Evolutionary conservation across 2,888 invertebrate genomes (phyloP), one percentile per base, ranked within the genome.

Genomic region (Rhopalosiphum nymphaeae): DNA sequence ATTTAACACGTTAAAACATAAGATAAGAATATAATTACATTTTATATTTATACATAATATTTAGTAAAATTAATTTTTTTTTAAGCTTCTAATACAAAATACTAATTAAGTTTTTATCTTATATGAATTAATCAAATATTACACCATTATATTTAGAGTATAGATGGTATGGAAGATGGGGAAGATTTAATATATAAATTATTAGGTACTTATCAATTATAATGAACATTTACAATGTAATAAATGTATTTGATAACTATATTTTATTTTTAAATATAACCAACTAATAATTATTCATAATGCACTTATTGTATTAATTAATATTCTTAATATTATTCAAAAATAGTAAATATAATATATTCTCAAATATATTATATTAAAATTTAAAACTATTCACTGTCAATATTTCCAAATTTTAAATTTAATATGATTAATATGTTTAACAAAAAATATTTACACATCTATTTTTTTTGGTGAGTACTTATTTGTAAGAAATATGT

Each of bases 1-100:
- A 91, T 84, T 91, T 53, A 56, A 56, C 53, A 36, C 2, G 78
- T 53, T 84, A 78, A 84, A 85, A 56, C 10, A 42, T 49, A 36
- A 10, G 90, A 91, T 91, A 91, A 91, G 91, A 49, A 78, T 36
- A 26, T 78, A 78, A 91, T 91, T 91, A 84, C 9, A 29, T n/a
- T 87, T 16, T n/a, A 49, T 44, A 46, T 29, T 87, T 87, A 49
- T 87, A 78, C 21, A 78, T 36, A n/a, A 46, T 90, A 67, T 90
- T 90, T 90, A 36, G 49, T 49, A 53, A 91, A 21, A 16, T 49
- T 49, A 16, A 9, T 91, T 78, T 91, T 56, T 91, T 56, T 26
- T 21, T 29, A 25, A 49, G 67, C 36, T 49, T 7, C 2, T 25
- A 49, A 42, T 29, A 67, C 67, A 87, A 57, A 86, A 91, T 57